Evolutionary conservation across 2,888 invertebrate species (phyloP).

Genomic region (Pseudococcus jackbeardsleyi): DNA sequence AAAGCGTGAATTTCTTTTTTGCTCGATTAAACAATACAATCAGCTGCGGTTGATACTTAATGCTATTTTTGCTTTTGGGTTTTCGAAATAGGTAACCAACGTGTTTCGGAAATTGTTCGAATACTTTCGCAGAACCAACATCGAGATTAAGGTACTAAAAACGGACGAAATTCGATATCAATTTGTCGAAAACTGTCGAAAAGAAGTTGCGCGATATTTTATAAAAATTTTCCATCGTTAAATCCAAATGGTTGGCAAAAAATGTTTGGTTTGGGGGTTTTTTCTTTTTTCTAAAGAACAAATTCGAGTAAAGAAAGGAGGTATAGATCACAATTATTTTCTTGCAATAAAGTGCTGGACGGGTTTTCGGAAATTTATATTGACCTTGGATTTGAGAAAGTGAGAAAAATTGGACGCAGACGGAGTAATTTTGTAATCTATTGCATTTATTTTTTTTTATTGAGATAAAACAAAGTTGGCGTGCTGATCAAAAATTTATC

Average conservation of each 20-base stretch:
- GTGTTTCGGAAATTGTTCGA: background rate
- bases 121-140: background rate
- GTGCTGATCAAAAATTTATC: too few species aligned
- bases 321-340: too few species aligned
- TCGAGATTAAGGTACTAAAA: background rate
- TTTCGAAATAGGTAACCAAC: background rate
- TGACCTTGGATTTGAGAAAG: too few species aligned
- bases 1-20: background rate
- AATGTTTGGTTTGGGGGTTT: too few species aligned
- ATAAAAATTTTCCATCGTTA: background rate
- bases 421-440: too few species aligned
- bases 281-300: too few species aligned
- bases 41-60: background rate
- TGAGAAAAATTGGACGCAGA: too few species aligned
- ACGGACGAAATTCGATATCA: background rate
- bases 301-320: too few species aligned
- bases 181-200: background rate
- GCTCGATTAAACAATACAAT: background rate
- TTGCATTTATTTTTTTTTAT: too few species aligned
- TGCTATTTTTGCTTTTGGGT: conserved; percentile 5
- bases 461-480: too few species aligned
- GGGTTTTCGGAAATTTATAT: too few species aligned
- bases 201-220: background rate
- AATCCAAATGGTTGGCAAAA: background rate
- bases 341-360: too few species aligned